These are phyloP conservation scores for Plutella xylostella DNA, from an alignment of 2,888 invertebrate species.

Conservation along the genomic window DNA sequence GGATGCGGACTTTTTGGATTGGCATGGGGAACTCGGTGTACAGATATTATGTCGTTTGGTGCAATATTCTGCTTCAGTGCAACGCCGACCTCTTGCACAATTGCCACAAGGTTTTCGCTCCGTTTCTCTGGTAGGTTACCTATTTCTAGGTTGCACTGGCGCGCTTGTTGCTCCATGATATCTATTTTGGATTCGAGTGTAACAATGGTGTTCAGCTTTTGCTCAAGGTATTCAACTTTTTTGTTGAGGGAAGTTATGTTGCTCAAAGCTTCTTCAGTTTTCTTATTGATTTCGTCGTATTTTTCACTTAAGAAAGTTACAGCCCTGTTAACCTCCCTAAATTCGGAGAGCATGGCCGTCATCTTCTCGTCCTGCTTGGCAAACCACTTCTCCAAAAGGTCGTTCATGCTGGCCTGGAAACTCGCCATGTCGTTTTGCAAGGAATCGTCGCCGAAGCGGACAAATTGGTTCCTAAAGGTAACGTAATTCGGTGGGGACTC, in stretches of 20 bases:
- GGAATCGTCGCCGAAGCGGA: too few relatives aligned
- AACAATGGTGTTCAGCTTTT: not conserved
- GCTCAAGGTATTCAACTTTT: not conserved
- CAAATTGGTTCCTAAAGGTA: too few relatives aligned
- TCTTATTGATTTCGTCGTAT: not conserved
- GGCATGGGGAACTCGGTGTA: not conserved
- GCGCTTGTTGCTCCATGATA: not conserved
- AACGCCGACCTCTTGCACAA: not conserved
- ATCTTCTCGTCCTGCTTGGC: not conserved
- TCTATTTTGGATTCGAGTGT: not conserved
- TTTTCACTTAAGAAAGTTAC: not conserved
- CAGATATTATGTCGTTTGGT: not conserved
- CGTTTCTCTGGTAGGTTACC: not conserved
- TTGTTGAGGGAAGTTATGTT: not conserved
- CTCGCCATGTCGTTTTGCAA: too few relatives aligned
- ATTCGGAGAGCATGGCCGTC: not conserved
- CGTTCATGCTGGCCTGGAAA: not conserved
- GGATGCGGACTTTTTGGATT: not conserved
- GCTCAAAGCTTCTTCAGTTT: not conserved
- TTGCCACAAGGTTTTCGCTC: not conserved
- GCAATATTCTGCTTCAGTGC: not conserved
- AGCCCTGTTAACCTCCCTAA: not conserved
- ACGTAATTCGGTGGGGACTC: too few relatives aligned
- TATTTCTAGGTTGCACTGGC: not conserved
- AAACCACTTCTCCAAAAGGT: not conserved